Evolutionary conservation across 30 jellyfish, hydroid and myxozoan genomes (phyloP).

Genomic region (Catostylus mosaicus): DNA sequence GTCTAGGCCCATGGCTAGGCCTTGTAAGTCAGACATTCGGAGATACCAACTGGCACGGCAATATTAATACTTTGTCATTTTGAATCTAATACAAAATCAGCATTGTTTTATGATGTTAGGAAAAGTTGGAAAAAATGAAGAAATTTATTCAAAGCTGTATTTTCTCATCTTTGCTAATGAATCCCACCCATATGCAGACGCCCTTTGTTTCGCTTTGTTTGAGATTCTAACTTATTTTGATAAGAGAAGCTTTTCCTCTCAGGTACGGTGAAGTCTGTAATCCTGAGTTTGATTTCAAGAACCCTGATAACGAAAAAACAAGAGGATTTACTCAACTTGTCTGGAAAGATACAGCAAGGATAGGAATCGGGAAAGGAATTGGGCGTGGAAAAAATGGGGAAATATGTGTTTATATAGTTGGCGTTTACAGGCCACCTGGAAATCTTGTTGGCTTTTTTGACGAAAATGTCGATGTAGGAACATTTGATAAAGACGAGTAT

Average conservation of each 20-base stretch:
- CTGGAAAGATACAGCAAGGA: slow-evolving; percentile 82
- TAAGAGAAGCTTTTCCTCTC: neutral
- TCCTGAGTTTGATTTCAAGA: slow-evolving; percentile 73
- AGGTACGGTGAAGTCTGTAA: slow-evolving; percentile 97
- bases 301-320: slow-evolving; percentile 56
- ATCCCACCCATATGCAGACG: no score
- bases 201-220: no score
- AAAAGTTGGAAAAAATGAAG: no score
- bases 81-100: no score
- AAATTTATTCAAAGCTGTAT: no score
- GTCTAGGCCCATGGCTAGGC: no score
- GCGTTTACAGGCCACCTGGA: slow-evolving; percentile 93
- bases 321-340: slow-evolving; percentile 95
- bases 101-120: no score
- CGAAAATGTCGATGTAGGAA: slow-evolving; percentile 80
- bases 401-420: slow-evolving; percentile 91
- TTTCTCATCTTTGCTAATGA: no score
- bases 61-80: no score
- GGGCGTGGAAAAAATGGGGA: slow-evolving; percentile 56
- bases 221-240: no score
- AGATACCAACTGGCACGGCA: no score
- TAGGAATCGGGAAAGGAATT: slow-evolving; percentile 93
- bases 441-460: slow-evolving; percentile 71
- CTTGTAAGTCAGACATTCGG: no score
- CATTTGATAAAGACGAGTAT: slow-evolving; percentile 55